phyloP scores from a whole-genome alignment of 2,888 invertebrate genomes.

The Celastrina argiolus region DNA sequence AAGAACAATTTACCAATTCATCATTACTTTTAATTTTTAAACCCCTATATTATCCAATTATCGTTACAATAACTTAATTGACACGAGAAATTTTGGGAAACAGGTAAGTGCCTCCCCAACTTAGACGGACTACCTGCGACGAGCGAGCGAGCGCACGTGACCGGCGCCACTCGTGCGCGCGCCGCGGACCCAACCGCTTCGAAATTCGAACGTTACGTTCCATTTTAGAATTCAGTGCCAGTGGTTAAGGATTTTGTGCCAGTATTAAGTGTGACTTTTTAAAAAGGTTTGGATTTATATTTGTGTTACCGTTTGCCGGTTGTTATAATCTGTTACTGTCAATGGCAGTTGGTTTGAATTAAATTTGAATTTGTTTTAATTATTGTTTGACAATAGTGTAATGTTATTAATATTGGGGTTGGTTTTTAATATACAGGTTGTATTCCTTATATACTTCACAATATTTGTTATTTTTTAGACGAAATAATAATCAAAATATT shows the following conservation, averaged over 20 bases:
- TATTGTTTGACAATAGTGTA: background rate
- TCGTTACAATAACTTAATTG: background rate
- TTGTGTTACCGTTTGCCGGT: conserved; percentile 26
- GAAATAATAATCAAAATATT: background rate
- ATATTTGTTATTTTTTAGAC: background rate
- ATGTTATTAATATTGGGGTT: background rate
- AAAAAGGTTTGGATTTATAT: conserved; percentile 49
- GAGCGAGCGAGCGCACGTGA: conserved; percentile 58
- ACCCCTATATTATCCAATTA: background rate
- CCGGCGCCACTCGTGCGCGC: conserved; percentile 72
- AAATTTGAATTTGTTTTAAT: background rate
- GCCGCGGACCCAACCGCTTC: conserved; percentile 66
- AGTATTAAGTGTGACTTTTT: conserved; percentile 48
- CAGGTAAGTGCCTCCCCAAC: conserved; percentile 44
- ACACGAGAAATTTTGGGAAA: conserved; percentile 23
- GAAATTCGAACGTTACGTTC: conserved; percentile 51
- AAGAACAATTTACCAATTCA: background rate
- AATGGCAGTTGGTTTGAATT: conserved; percentile 5
- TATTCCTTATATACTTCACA: background rate
- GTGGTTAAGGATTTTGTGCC: conserved; percentile 71
- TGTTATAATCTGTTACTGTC: background rate
- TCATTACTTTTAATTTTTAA: background rate
- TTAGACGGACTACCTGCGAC: conserved; percentile 59
- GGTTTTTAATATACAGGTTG: background rate
- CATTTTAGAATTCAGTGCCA: conserved; percentile 55